Evolutionary conservation across 2,888 invertebrate genomes (phyloP).

Genomic region (Machimus rusticus): DNA sequence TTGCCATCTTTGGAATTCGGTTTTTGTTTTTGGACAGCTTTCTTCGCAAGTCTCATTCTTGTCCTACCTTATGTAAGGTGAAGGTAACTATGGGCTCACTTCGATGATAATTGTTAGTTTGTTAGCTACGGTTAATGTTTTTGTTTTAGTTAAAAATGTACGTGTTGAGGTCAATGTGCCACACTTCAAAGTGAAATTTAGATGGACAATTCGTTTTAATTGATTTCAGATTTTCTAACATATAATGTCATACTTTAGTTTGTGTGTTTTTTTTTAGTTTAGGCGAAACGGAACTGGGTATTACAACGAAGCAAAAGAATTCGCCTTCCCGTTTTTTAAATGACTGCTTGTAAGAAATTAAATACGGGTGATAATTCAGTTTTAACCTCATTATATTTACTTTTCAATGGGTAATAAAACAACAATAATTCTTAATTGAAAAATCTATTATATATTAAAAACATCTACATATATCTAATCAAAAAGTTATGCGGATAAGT

Average conservation of each 20-base stretch:
- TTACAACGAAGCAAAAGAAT: too few relatives aligned
- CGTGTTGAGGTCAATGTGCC: background rate
- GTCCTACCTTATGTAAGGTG: slow-evolving; percentile 5
- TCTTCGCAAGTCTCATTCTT: background rate
- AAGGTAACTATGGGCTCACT: background rate
- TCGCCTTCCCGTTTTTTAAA: too few relatives aligned
- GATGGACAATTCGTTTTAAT: background rate
- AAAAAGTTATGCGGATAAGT: too few relatives aligned
- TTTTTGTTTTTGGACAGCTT: background rate
- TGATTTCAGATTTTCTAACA: background rate
- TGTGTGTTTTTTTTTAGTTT: background rate
- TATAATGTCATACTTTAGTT: background rate
- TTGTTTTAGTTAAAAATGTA: background rate
- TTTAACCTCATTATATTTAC: too few relatives aligned
- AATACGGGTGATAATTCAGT: too few relatives aligned
- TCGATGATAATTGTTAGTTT: background rate
- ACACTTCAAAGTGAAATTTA: background rate
- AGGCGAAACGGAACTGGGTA: background rate
- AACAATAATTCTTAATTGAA: too few relatives aligned
- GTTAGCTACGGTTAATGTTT: background rate
- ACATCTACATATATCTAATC: too few relatives aligned
- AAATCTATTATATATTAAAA: too few relatives aligned
- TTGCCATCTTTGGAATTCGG: background rate
- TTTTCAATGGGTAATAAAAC: too few relatives aligned
- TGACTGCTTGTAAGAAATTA: too few relatives aligned